Evolutionary conservation across 37 sponge, comb jelly and placozoan species (phyloP).

Genomic region (Beroe forskalii): DNA sequence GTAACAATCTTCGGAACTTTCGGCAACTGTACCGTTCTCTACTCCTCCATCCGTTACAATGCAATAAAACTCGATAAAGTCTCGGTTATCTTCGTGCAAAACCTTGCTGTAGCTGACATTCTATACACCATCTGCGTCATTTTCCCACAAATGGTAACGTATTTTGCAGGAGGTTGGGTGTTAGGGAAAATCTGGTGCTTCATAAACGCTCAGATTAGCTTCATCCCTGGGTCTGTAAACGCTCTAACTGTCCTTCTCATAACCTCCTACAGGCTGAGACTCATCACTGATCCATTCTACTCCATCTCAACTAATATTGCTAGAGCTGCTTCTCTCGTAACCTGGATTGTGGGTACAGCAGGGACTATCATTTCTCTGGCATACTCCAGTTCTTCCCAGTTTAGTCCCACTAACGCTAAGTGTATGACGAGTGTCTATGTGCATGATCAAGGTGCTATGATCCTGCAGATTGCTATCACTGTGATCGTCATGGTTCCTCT

Average conservation of each 20-base stretch:
- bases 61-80: slow-evolving; percentile 45
- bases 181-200: slow-evolving; percentile 24
- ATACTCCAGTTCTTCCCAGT: neutral
- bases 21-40: slow-evolving; percentile 28
- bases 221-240: slow-evolving; percentile 31
- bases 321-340: neutral
- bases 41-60: slow-evolving; percentile 47
- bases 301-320: neutral
- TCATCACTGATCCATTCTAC: neutral
- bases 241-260: slow-evolving; percentile 36
- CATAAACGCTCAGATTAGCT: neutral
- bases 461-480: neutral
- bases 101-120: slow-evolving; percentile 43
- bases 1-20: neutral
- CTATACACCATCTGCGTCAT: slow-evolving; percentile 26
- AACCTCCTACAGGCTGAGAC: neutral
- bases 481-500: neutral
- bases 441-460: neutral
- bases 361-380: slow-evolving; percentile 22
- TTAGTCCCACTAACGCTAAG: neutral
- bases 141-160: slow-evolving; percentile 13
- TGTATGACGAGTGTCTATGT: slow-evolving; percentile 4
- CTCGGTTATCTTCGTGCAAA: neutral
- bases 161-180: slow-evolving; percentile 6
- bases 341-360: neutral